Percentiles rank a stretch among this genome's conserved stretches.
Evolutionary conservation across 92 coral and sea anemone species (phyloP).

Genomic region (Nematostella vectensis): DNA sequence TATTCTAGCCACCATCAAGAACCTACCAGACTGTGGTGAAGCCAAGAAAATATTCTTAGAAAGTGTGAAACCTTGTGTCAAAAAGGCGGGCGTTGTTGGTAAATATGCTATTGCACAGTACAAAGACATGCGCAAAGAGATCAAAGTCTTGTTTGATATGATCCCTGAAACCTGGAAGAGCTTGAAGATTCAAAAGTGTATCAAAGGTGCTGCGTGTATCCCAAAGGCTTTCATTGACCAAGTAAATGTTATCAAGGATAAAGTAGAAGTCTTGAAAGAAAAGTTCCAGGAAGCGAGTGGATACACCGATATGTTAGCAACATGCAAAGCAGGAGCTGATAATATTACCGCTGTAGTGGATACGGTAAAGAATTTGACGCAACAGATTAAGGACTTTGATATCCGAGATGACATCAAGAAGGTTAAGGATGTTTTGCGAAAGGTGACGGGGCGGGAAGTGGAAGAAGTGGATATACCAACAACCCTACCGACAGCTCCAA

Average conservation of each 20-base stretch:
- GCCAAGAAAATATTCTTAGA: slow-evolving; percentile 47
- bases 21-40: slow-evolving; percentile 71
- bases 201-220: slow-evolving; percentile 74
- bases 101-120: slow-evolving; percentile 55
- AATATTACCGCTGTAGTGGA: slow-evolving; percentile 56
- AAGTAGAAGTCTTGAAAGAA: slow-evolving; percentile 34
- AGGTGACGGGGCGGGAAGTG: slow-evolving; percentile 62
- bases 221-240: slow-evolving; percentile 76
- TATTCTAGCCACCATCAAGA: slow-evolving; percentile 53
- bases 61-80: slow-evolving; percentile 67
- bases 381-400: slow-evolving; percentile 67
- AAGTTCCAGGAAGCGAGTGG: slow-evolving; percentile 65
- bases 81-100: slow-evolving; percentile 52
- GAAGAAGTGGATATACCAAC: slow-evolving; percentile 15
- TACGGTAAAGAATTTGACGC: slow-evolving; percentile 55
- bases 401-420: slow-evolving; percentile 78
- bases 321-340: slow-evolving; percentile 59
- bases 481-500: slow-evolving; percentile 22
- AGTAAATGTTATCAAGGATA: slow-evolving; percentile 65
- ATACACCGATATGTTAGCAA: slow-evolving; percentile 59
- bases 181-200: slow-evolving; percentile 67
- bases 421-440: slow-evolving; percentile 57
- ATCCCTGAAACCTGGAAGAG: slow-evolving; percentile 78
- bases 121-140: slow-evolving; percentile 56
- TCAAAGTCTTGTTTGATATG: slow-evolving; percentile 55